Base-by-base conservation (phyloP, 2,113 vertebrate species). In the Emberiza fucata region DNA sequence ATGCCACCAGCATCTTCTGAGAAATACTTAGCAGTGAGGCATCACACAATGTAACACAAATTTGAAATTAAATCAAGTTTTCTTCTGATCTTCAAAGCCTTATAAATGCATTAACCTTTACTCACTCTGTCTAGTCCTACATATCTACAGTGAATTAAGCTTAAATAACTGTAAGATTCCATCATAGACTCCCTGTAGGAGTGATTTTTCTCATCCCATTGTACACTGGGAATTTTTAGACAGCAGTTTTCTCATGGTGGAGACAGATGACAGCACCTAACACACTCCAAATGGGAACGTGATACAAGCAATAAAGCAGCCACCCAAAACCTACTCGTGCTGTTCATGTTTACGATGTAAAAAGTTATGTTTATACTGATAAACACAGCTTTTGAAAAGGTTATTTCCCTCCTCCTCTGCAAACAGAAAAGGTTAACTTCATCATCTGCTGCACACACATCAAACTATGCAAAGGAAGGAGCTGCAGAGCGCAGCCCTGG, bases 341-440 rank as follows among this genome's bases (percentile, higher is more conserved):
- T 54, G 47, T 18, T 45, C 53, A 12, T 60, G 70, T 86, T 96
- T 73, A 85, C 44, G 6, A 44, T 23, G 37, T 80, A 85, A 53
- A 19, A 89, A 80, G 53, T 77, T 82, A 81, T 5, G 82, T 71
- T 92, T 81, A 90, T 39, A 75, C 51, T 88, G 88, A 95, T 86
- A 61, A 54, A 89, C 56, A 50, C 40, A 59, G 81, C 60, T 88
- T 93, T 80, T 92, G 92, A 96, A 96, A 95, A 96, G 95, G 93
- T 94, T 92, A 90, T 87, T 92, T 82, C 37, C 72, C 88, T 93
- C 63, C 66, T 51, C 21, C 64, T 83, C 93, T 47, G 76, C 80
- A 71, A 90, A 88, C 12, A 66, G 75, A 93, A 95, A 96, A 96
- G 91, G 92, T 94, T 94, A 96, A 85, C 59, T 59, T 88, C 87